Percentiles rank a stretch among this genome's conserved stretches.
These are phyloP conservation scores for Muscina levida DNA, from an alignment of 2,888 invertebrate genomes.

Conservation along the genomic window DNA sequence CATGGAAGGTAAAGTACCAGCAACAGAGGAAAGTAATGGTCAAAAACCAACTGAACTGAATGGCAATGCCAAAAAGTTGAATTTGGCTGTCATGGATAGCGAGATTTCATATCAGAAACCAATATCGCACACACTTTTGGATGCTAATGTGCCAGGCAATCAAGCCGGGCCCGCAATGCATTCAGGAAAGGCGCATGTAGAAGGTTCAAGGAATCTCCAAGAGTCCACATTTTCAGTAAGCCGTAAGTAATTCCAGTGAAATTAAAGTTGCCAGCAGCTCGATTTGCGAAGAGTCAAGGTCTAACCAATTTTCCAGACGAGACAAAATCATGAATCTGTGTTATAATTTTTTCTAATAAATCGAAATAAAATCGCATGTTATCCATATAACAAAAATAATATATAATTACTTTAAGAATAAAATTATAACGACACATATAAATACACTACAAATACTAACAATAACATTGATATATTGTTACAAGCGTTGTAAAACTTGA, in stretches of 20 bases:
- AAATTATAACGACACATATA: too few species aligned
- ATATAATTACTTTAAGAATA: too few species aligned
- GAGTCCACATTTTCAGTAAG: slow-evolving; percentile 96
- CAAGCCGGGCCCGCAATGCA: slow-evolving; percentile 81
- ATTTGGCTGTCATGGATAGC: slow-evolving; percentile 72
- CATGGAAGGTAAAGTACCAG: slow-evolving; percentile 70
- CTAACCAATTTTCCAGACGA: too few species aligned
- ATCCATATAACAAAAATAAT: too few species aligned
- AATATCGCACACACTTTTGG: slow-evolving; percentile 66
- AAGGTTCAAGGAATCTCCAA: slow-evolving; percentile 89
- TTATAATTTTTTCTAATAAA: too few species aligned
- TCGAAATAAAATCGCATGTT: too few species aligned
- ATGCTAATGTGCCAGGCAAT: slow-evolving; percentile 70
- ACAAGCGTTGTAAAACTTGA: too few species aligned
- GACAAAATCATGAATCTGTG: too few species aligned
- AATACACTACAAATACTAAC: too few species aligned
- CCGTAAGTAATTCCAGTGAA: slow-evolving; percentile 82
- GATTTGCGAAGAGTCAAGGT: too few species aligned
- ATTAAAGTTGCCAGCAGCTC: too few species aligned
- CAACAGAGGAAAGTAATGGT: slow-evolving; percentile 39
- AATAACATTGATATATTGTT: too few species aligned
- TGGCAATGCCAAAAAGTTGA: slow-evolving; percentile 45
- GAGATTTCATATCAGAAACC: slow-evolving; percentile 73
- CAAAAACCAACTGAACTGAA: slow-evolving; percentile 62
- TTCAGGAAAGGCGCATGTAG: slow-evolving; percentile 85